Evolutionary conservation across 1,140 invertebrate genomes (phyloP).

Genomic region (Adelges cooleyi): DNA sequence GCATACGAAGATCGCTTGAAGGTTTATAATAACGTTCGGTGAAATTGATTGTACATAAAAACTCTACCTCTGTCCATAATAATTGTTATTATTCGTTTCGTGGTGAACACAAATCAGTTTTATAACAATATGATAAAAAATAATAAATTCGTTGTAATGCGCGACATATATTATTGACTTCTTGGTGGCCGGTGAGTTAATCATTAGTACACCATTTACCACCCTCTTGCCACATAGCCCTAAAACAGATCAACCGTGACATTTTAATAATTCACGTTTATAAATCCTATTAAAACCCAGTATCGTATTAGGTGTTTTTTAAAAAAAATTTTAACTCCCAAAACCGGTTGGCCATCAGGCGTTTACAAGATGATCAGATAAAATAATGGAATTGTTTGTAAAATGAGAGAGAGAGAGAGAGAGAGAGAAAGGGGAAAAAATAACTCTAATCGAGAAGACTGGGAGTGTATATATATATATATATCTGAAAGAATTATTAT

Average conservation of each 20-base stretch:
- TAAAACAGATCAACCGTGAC: background rate
- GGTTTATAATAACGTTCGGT: too few relatives aligned
- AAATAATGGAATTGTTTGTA: conserved; percentile 18
- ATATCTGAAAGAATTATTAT: conserved; percentile 1
- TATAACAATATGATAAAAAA: too few relatives aligned
- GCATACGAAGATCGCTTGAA: too few relatives aligned
- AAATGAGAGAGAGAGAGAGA: background rate
- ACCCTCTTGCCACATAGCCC: too few relatives aligned
- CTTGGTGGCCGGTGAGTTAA: too few relatives aligned
- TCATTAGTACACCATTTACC: too few relatives aligned
- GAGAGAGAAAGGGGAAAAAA: conserved; percentile 3
- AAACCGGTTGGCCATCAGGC: conserved; percentile 3
- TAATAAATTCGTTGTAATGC: too few relatives aligned
- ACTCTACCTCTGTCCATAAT: too few relatives aligned
- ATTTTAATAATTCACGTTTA: conserved; percentile 3
- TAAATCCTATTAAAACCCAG: conserved; percentile 14
- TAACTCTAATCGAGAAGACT: conserved; percentile 2
- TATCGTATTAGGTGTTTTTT: background rate
- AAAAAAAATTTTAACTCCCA: background rate
- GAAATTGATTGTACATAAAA: too few relatives aligned
- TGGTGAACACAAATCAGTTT: too few relatives aligned
- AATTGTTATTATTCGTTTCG: too few relatives aligned
- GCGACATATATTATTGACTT: too few relatives aligned
- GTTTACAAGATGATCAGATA: conserved; percentile 23
- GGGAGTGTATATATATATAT: background rate